Conservation (phyloP, 2,113 vertebrate species). For the Isurus oxyrinchus region DNA sequence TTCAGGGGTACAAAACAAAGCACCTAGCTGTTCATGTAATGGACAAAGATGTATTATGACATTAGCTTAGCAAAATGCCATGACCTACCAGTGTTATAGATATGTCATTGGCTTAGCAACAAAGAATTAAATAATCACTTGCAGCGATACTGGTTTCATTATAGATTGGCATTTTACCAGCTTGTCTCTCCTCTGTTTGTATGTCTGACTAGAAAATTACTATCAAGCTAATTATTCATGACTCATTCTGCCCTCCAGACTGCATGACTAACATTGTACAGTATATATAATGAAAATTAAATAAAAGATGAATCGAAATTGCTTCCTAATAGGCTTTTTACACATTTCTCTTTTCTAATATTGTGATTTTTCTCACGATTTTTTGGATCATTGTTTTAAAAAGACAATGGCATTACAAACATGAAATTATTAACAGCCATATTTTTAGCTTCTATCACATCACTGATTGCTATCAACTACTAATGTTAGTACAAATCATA, state of each 20-base stretch:
- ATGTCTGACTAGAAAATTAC: constrained; percentile 30
- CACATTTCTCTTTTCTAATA: neutral
- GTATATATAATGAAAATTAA: constrained; percentile 29
- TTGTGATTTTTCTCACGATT: neutral
- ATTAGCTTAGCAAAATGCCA: constrained; percentile 17
- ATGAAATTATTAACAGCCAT: neutral
- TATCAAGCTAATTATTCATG: constrained; percentile 32
- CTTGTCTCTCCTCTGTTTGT: constrained; percentile 12
- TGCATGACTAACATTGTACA: constrained; percentile 22
- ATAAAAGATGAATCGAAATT: constrained; percentile 31
- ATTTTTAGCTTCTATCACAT: neutral
- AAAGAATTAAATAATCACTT: constrained; percentile 25
- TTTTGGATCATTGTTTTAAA: constrained; percentile 2
- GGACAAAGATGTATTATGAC: constrained; percentile 21
- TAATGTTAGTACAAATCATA: neutral
- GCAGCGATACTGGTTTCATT: constrained; percentile 21
- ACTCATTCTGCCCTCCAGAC: constrained; percentile 30
- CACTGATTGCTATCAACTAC: neutral
- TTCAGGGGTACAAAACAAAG: neutral
- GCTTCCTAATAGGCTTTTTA: neutral
- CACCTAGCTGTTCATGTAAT: neutral
- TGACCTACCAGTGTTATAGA: constrained; percentile 7
- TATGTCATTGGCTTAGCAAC: constrained; percentile 18
- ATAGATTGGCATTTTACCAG: constrained; percentile 30
- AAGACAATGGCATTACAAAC: neutral